Percentiles rank a stretch among this genome's conserved stretches.
Conservation (phyloP, 2,888 invertebrate genomes). For the Perizoma flavofasciatum region DNA sequence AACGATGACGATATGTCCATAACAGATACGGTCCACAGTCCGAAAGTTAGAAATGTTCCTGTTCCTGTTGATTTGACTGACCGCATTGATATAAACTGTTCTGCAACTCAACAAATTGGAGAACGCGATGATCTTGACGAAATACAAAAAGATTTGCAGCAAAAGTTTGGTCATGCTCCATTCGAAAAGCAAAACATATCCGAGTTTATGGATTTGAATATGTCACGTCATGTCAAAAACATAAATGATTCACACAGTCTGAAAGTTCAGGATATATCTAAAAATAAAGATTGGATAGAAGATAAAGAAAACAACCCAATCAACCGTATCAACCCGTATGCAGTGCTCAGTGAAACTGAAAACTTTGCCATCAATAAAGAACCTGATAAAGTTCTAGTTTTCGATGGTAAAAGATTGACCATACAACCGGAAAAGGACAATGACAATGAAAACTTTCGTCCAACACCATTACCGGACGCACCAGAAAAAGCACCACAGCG, state of each 20-base stretch:
- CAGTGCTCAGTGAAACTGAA: constrained; percentile 52
- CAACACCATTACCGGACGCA: constrained; percentile 39
- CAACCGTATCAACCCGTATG: constrained; percentile 65
- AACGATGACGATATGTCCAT: constrained; percentile 72
- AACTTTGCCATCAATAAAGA: constrained; percentile 64
- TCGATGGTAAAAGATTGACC: constrained; percentile 68
- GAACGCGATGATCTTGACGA: constrained; percentile 67
- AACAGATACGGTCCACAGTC: constrained; percentile 64
- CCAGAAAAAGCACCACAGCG: constrained; percentile 45
- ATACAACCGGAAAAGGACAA: constrained; percentile 53
- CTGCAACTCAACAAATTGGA: constrained; percentile 51
- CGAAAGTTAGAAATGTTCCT: constrained; percentile 39
- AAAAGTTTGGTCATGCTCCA: constrained; percentile 47
- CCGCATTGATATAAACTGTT: constrained; percentile 66
- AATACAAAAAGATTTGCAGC: constrained; percentile 60
- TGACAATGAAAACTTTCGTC: constrained; percentile 41
- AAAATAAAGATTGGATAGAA: constrained; percentile 56
- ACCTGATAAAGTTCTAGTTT: constrained; percentile 64
- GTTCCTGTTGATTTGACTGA: constrained; percentile 52
- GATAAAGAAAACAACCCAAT: constrained; percentile 74
- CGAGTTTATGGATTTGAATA: constrained; percentile 69
- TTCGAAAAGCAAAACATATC: constrained; percentile 54
- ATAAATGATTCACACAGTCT: constrained; percentile 43
- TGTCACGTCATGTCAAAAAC: constrained; percentile 49
- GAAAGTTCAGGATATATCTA: constrained; percentile 55